Evolutionary conservation across 1,140 invertebrate genomes (phyloP).

Genomic region (Calosoma granatense): DNA sequence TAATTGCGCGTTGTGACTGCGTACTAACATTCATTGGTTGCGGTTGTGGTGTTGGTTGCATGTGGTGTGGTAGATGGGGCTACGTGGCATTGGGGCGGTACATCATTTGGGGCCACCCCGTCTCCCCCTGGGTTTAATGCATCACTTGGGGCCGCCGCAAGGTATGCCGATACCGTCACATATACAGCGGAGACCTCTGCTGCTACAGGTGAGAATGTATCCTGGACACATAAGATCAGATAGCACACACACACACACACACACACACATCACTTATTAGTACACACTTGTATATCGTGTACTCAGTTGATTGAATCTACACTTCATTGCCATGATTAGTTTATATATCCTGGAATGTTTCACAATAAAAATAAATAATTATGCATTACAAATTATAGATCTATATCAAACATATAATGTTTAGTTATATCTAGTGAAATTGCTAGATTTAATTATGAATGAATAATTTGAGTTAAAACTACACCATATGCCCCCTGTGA

Average conservation of each 20-base stretch:
- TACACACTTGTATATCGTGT: no score
- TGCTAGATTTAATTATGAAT: no score
- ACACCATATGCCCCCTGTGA: no score
- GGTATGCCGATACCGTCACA: slow-evolving; percentile 22
- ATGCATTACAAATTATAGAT: no score
- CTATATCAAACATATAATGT: no score
- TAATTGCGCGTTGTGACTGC: slow-evolving; percentile 16
- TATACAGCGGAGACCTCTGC: slow-evolving; percentile 51
- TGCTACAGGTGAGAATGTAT: slow-evolving; percentile 56
- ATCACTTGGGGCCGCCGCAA: slow-evolving; percentile 24
- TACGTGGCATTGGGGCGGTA: slow-evolving; percentile 21
- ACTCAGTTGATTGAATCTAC: no score
- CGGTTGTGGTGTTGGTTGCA: slow-evolving; percentile 30
- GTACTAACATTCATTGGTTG: slow-evolving; percentile 10
- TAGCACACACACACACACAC: slow-evolving; percentile 10
- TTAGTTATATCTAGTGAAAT: no score
- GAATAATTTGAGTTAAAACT: no score
- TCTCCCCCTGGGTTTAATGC: slow-evolving; percentile 25
- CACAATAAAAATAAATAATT: no score
- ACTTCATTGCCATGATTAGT: no score
- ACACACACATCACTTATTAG: no score
- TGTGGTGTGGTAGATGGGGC: slow-evolving; percentile 36
- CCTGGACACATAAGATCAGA: not conserved
- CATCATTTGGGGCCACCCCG: slow-evolving; percentile 23
- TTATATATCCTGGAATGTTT: no score